Evolutionary conservation across 92 coral and sea anemone genomes (phyloP).

Genomic region (Palythoa heliodiscus): DNA sequence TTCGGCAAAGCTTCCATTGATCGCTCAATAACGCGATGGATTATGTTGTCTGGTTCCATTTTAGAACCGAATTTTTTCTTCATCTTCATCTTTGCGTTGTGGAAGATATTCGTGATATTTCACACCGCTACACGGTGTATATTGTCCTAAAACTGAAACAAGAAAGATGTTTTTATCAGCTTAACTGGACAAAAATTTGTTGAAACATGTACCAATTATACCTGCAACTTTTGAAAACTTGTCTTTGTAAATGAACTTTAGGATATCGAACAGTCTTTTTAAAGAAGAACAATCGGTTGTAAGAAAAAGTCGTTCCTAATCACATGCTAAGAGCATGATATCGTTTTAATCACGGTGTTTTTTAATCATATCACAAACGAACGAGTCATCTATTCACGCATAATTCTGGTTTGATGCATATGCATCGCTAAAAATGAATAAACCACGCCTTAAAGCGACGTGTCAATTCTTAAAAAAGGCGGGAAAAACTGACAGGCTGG

Average conservation of each 20-base stretch:
- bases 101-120: background rate
- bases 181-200: background rate
- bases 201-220: too few species aligned
- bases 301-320: too few species aligned
- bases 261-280: background rate
- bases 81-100: slow-evolving; percentile 1
- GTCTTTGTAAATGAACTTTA: background rate
- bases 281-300: too few species aligned
- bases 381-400: too few species aligned
- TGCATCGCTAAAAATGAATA: too few species aligned
- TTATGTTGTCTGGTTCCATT: background rate
- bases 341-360: background rate
- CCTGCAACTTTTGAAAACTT: background rate
- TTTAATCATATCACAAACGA: background rate
- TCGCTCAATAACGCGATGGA: background rate
- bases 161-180: background rate
- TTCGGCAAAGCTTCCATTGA: slow-evolving; percentile 5
- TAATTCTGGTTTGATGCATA: too few species aligned
- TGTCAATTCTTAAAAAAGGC: too few species aligned
- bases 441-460: too few species aligned
- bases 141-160: background rate
- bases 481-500: too few species aligned
- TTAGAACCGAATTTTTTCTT: slow-evolving; percentile 10
- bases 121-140: background rate
- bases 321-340: background rate